Evolutionary conservation across 1,140 invertebrate species (phyloP).

Genomic region (Eumaeus atala): DNA sequence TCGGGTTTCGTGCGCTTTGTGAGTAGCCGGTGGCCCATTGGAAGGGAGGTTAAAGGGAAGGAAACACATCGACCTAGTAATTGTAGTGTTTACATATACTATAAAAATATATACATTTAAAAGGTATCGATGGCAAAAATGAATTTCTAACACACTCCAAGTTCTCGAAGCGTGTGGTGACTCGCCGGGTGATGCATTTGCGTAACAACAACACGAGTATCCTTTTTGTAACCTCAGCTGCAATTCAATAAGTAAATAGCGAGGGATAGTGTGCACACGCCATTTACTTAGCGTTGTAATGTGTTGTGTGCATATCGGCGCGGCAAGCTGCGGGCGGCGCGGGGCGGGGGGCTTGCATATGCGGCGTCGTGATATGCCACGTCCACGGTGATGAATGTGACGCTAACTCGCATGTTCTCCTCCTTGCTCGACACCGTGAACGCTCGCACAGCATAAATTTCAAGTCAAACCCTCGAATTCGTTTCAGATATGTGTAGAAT

Average conservation of each 20-base stretch:
- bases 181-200: slow-evolving; percentile 5
- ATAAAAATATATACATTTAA: no score
- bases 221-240: slow-evolving; percentile 18
- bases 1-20: no score
- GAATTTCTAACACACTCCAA: background rate
- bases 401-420: slow-evolving; percentile 50
- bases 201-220: slow-evolving; percentile 11
- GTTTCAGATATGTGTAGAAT: slow-evolving; percentile 54
- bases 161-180: slow-evolving; percentile 1
- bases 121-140: no score
- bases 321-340: slow-evolving; percentile 23
- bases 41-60: no score
- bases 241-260: slow-evolving; percentile 22
- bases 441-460: slow-evolving; percentile 61
- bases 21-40: no score
- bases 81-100: no score
- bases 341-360: slow-evolving; percentile 54
- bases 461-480: slow-evolving; percentile 57
- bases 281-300: slow-evolving; percentile 32
- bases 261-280: slow-evolving; percentile 19
- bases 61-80: no score
- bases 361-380: slow-evolving; percentile 56
- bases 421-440: slow-evolving; percentile 58
- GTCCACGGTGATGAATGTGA: slow-evolving; percentile 57
- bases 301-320: slow-evolving; percentile 28